Percentiles rank a stretch among this genome's conserved stretches.
Evolutionary conservation across 2,797 vertebrate genomes (phyloP).

Genomic region (Poeciliopsis gracilis): DNA sequence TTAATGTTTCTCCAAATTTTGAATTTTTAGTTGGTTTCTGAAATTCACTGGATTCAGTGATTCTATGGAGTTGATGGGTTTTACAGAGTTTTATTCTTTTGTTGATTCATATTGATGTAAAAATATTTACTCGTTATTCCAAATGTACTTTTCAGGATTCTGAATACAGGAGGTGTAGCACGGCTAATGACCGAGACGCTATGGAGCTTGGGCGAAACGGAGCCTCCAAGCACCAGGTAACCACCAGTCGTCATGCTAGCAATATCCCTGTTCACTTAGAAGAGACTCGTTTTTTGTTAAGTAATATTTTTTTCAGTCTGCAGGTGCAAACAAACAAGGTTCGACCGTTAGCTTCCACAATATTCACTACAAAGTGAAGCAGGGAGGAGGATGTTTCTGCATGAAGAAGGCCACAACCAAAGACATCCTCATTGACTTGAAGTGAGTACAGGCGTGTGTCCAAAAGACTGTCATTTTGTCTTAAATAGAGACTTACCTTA

Average conservation of each 20-base stretch:
- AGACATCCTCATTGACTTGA: slow-evolving; percentile 80
- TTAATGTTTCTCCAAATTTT: background rate
- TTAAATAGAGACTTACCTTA: background rate
- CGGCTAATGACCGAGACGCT: background rate
- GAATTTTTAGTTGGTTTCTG: background rate
- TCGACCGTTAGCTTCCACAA: slow-evolving; percentile 80
- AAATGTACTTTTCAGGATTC: background rate
- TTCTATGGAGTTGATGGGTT: background rate
- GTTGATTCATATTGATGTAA: background rate
- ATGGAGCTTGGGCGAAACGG: slow-evolving; percentile 21
- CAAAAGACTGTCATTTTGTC: background rate
- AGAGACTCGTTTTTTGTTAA: background rate
- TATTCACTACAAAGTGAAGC: slow-evolving; percentile 73
- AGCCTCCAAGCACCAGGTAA: slow-evolving; percentile 44
- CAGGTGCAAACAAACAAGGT: slow-evolving; percentile 8
- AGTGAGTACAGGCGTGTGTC: slow-evolving; percentile 61
- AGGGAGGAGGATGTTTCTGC: slow-evolving; percentile 50
- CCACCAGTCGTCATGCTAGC: background rate
- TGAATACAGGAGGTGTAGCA: slow-evolving; percentile 9
- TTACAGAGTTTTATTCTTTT: background rate
- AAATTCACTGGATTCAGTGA: background rate
- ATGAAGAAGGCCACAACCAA: slow-evolving; percentile 59
- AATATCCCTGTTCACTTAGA: fast-evolving
- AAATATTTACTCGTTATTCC: background rate
- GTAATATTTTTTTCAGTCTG: slow-evolving; percentile 8